Evolutionary conservation across 2,797 vertebrate species (phyloP), one percentile per base, ranked within the genome.

Genomic region (Psittacula derbiana): DNA sequence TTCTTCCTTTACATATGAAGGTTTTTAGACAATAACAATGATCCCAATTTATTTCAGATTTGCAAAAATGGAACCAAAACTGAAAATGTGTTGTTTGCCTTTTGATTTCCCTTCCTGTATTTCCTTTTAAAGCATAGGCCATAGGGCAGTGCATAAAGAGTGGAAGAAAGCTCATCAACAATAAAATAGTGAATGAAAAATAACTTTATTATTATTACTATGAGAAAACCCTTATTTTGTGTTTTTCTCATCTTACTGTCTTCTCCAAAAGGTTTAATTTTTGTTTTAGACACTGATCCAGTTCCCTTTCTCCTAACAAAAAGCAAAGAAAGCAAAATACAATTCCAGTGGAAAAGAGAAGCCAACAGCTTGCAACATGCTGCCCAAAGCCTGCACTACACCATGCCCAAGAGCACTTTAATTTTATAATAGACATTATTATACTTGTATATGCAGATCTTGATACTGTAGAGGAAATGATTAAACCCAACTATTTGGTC

Each of bases 381-480:
- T 62, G 31, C 28, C 74, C 74, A 43, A 88, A 78, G 38, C 31
- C 24, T 36, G 20, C 36, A 21, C 65, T 57, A 14, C 44, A 13
- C 44, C 62, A 16, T 49, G 75, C 46, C 65, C 76, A 69, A 92
- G 83, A 93, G 87, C 80, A 47, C 49, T 86, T 83, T 24, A 49
- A 58, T 86, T 80, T 75, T 75, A 36, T 38, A 93, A 66, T 13
- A 86, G 46, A 10, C 44, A 21, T 52, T 75, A 72, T 72, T 79
- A 58, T 52, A 36, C 14, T 83, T 84, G 47, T 66, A 30, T 83
- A 81, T 66, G 76, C 55, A 92, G 72, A 86, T 88, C 87, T 86
- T 67, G 91, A 93, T 93, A 86, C 25, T 36, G 47, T 1, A 79
- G 33, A 93, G 94, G 88, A 95, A 94, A 95, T 90, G 92, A 90